Conservation (phyloP, 2,888 invertebrate species). For the Watsonalla binaria region DNA sequence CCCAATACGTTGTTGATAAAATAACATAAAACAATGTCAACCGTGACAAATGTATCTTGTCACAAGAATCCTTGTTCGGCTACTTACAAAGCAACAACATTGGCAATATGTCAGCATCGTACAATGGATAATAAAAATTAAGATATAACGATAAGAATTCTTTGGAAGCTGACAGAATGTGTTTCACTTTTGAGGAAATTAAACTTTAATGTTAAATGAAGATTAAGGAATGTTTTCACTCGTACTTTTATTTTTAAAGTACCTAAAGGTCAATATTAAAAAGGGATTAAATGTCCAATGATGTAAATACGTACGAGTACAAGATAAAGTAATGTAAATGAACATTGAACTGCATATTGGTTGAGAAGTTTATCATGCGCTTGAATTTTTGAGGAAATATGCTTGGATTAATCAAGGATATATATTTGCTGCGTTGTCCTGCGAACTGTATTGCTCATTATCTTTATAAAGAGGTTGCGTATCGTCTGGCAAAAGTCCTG, state of each 20-base stretch:
- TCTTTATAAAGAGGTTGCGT: too few relatives aligned
- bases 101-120: conserved; percentile 1
- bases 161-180: neutral
- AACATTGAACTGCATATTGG: too few relatives aligned
- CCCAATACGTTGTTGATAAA: neutral
- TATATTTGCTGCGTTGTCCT: too few relatives aligned
- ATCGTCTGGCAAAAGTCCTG: too few relatives aligned
- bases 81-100: conserved; percentile 1
- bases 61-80: conserved; percentile 3
- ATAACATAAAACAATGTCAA: neutral
- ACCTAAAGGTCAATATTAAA: too few relatives aligned
- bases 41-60: conserved; percentile 1
- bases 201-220: neutral
- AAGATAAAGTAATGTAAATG: too few relatives aligned
- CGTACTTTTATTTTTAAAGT: neutral
- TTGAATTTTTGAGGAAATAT: too few relatives aligned
- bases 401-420: too few relatives aligned
- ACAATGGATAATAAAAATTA: conserved; percentile 3
- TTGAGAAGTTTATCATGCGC: too few relatives aligned
- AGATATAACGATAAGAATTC: conserved; percentile 1
- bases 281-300: too few relatives aligned
- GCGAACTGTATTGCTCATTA: too few relatives aligned
- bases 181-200: conserved; percentile 1
- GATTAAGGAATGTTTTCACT: neutral
- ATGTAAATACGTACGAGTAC: too few relatives aligned